Evolutionary conservation across 2,113 vertebrate genomes (phyloP), one percentile per base, ranked within the genome.

Genomic region (Verasper variegatus): DNA sequence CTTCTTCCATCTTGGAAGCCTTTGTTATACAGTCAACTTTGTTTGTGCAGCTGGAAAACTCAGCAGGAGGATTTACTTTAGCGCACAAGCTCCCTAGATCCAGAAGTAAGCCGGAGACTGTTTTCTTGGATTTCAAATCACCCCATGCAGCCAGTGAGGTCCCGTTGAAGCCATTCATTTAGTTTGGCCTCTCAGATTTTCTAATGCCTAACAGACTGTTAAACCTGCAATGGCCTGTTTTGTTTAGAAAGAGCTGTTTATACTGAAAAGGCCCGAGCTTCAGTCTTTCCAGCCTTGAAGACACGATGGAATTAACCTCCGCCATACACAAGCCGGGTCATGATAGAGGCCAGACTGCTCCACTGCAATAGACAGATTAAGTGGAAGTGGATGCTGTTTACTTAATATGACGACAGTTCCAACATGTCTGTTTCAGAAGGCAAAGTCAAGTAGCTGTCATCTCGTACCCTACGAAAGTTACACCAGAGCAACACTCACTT

Each of bases 41-140:
- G 89, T 95, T 95, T 94, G 93, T 92, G 93, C 94, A 94, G 93
- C 93, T 95, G 94, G 86, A 91, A 83, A 91, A 85, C 87, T 86
- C 86, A 47, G 21, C 80, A 55, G 79, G 74, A 90, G 40, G 47
- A 51, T 51, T 88, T 85, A 86, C 87, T 83, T 80, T 71, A 3
- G 81, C 69, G 77, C 86, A 67, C 88, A 82, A 81, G 83, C 73
- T 74, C 76, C 62, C 27, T 26, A 83, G 71, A 87, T 75, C 76
- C 80, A 84, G 42, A 68, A 84, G 86, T 74, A 70, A 73, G 68
- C 77, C 71, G 49, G 64, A 87, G 74, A 88, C 63, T 20, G 40
- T 83, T 76, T 89, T 78, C 74, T 83, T 82, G 81, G 79, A 68
- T 85, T 85, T 76, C 56, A 67, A 76, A 84, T 87, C 71, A 66